Base-by-base conservation (phyloP, 2,888 invertebrate species). In the Drosophila pegasa region DNA sequence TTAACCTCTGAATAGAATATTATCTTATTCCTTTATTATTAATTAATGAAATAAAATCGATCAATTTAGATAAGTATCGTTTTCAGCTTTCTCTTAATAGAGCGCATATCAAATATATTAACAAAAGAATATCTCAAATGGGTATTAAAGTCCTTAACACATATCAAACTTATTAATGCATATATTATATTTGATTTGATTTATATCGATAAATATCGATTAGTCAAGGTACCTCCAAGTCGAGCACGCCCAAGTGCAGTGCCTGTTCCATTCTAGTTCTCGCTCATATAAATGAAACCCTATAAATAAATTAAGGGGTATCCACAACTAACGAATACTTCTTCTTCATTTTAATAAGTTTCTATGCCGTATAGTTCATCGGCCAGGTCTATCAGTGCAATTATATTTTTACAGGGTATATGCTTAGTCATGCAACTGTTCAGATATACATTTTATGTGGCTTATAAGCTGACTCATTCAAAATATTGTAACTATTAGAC, bases 291-390 rank as follows among this genome's bases (percentile, higher is more conserved):
- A 12, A 27, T 18, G 6, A 18, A 29, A 18, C 27, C 12, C 45
- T 45, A 12, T 27, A 16, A 16, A 45, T 45, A 7, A 9, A 43
- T 10, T 25, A 25, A 2, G 3, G 16, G 2, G 2, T n/a, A n/a
- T 25, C 4, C 2, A 2, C 16, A 18, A 16, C 16, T 27, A 3
- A 25, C 3, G 0, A 3, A 0, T 43, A 9, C 4, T n/a, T 41
- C 0, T 7, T 22, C 10, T 1, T 2, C 5, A 10, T 2, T 5
- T 25, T n/a, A n/a, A n/a, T n/a, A n/a, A n/a, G n/a, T n/a, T n/a
- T 6, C 0, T 27, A 25, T 43, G 7, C 10, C n/a, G 14, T 22
- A 2, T 2, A 8, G 8, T n/a, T 9, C 9, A n/a, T 43, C 3
- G 9, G 9, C 1, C 4, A 18, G 10, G 10, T 18, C 18, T 9